These are phyloP conservation scores for Eumacrocentrus americanus DNA, from an alignment of 2,888 invertebrate genomes.

Conservation along the genomic window DNA sequence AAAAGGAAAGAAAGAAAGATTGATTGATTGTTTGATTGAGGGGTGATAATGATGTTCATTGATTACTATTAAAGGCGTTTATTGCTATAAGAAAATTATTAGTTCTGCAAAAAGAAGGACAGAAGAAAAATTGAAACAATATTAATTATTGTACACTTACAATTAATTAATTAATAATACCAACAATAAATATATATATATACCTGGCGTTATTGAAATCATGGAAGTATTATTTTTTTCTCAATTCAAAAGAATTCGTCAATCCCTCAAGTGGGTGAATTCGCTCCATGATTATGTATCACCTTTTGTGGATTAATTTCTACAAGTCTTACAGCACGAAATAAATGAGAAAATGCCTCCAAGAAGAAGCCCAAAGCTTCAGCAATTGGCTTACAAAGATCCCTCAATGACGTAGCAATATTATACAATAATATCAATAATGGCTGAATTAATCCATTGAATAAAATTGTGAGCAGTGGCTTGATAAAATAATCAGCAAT, in stretches of 20 bases:
- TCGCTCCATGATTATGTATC: conserved; percentile 30
- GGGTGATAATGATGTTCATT: conserved; percentile 42
- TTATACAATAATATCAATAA: conserved; percentile 70
- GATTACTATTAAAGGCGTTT: conserved; percentile 56
- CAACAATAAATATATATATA: conserved; percentile 54
- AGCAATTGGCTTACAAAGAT: conserved; percentile 69
- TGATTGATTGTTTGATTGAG: too few species aligned
- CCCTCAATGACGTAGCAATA: conserved; percentile 67
- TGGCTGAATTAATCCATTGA: conserved; percentile 73
- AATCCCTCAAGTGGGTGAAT: background rate
- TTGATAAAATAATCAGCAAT: conserved; percentile 72
- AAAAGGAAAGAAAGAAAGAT: conserved; percentile 39
- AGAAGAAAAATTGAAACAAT: conserved; percentile 45
- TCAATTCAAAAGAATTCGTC: conserved; percentile 23
- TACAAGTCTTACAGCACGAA: conserved; percentile 62
- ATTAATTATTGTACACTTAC: conserved; percentile 59
- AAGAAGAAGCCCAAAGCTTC: conserved; percentile 65
- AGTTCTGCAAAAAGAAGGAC: conserved; percentile 49
- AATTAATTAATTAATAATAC: conserved; percentile 29
- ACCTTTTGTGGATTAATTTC: conserved; percentile 55
- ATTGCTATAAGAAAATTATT: conserved; percentile 51
- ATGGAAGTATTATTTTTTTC: conserved; percentile 30
- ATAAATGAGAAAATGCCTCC: conserved; percentile 61
- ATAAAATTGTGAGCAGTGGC: conserved; percentile 69
- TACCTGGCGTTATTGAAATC: conserved; percentile 55